Evolutionary conservation across 2,888 invertebrate species (phyloP).

Genomic region (Cephonodes hylas): DNA sequence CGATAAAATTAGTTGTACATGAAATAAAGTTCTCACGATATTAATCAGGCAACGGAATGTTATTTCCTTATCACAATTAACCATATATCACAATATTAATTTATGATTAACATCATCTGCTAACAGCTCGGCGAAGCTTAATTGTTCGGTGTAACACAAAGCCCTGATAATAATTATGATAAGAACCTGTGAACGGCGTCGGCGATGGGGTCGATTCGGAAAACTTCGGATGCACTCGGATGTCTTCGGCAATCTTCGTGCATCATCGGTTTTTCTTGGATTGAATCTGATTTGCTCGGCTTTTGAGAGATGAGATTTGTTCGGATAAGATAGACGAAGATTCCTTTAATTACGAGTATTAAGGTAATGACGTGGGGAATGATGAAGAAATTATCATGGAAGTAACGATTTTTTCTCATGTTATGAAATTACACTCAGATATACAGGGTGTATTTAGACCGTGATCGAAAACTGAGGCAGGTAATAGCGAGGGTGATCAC

Average conservation of each 20-base stretch:
- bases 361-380: background rate
- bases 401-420: no score
- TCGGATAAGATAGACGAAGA: background rate
- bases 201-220: background rate
- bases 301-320: background rate
- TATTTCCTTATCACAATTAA: background rate
- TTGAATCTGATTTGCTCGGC: background rate
- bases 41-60: background rate
- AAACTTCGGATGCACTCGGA: background rate
- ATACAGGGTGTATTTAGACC: no score
- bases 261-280: background rate
- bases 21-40: no score
- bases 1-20: no score
- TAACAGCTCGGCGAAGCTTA: constrained; percentile 16
- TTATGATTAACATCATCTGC: background rate
- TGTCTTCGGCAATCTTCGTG: background rate
- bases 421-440: no score
- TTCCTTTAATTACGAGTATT: background rate
- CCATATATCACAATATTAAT: background rate
- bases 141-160: constrained; percentile 12
- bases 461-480: no score
- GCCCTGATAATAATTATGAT: background rate
- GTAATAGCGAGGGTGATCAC: no score
- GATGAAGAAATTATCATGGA: background rate
- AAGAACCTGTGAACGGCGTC: background rate